A percentile compares a stretch with the other conserved stretches of the same genome.
These are phyloP conservation scores for Paradisaea rubra DNA, from an alignment of 2,113 vertebrate genomes.

Conservation along the genomic window DNA sequence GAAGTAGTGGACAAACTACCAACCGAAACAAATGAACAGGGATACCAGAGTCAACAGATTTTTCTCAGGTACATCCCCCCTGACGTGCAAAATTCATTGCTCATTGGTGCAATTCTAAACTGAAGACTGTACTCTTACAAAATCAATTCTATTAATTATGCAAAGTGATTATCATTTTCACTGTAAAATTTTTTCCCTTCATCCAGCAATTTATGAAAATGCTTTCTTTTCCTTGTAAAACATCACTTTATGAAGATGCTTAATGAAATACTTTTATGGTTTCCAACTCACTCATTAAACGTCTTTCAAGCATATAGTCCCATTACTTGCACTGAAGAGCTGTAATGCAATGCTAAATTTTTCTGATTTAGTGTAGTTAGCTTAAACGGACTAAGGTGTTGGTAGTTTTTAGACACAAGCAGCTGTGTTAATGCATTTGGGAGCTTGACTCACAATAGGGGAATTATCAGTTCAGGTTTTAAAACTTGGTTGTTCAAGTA, in stretches of 20 bases:
- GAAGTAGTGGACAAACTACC: not conserved
- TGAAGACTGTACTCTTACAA: not conserved
- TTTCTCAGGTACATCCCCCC: no score
- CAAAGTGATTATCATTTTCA: not conserved
- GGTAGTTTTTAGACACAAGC: not conserved
- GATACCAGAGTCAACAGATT: not conserved
- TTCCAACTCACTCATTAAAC: not conserved
- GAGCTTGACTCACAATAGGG: not conserved
- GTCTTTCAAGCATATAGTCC: not conserved
- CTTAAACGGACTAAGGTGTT: not conserved
- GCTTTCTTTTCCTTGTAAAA: not conserved
- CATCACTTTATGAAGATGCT: not conserved
- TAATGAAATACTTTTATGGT: fast-evolving
- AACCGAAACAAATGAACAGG: not conserved
- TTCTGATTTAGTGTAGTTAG: not conserved
- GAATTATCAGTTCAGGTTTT: not conserved
- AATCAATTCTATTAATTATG: not conserved
- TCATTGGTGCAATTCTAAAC: not conserved
- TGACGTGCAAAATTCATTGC: not conserved
- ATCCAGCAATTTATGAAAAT: not conserved
- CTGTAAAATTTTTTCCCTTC: fast-evolving
- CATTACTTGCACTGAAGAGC: not conserved
- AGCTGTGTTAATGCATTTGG: not conserved
- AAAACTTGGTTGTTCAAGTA: not conserved
- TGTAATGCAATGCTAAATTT: not conserved